Evolutionary conservation across 2,113 vertebrate species (phyloP).

Genomic region (Aythya baeri): DNA sequence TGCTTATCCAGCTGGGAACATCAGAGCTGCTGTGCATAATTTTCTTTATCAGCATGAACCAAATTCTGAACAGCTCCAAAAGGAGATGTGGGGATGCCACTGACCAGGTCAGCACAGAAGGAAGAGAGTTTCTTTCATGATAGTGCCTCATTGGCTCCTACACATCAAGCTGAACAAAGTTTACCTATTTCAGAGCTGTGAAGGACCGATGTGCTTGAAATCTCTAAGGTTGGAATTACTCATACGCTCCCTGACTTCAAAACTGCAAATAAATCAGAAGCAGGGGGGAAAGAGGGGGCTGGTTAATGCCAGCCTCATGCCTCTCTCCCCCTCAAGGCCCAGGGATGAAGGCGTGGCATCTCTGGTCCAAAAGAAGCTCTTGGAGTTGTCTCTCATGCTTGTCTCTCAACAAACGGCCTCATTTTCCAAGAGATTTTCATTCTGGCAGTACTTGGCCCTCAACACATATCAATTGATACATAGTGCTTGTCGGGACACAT

Average conservation of each 20-base stretch:
- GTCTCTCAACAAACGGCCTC: neutral
- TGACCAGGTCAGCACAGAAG: neutral
- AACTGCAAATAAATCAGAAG: neutral
- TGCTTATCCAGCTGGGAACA: neutral
- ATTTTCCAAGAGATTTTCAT: neutral
- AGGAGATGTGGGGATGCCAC: neutral
- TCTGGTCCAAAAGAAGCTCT: constrained; percentile 12
- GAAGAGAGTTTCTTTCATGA: neutral
- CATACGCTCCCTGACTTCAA: neutral
- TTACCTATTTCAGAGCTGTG: neutral
- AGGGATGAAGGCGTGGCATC: neutral
- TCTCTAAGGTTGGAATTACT: neutral
- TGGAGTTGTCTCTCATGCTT: neutral
- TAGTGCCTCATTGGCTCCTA: neutral
- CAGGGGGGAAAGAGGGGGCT: neutral
- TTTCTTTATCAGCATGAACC: neutral
- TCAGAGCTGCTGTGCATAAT: neutral
- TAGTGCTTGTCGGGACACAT: constrained; percentile 25
- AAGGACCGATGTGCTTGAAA: neutral
- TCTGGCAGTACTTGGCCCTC: constrained; percentile 16
- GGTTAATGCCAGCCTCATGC: neutral
- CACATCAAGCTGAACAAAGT: neutral
- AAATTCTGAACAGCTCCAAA: neutral
- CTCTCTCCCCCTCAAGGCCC: neutral
- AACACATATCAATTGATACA: neutral